Evolutionary conservation across 2,888 invertebrate species (phyloP).

Genomic region (Dione juno): DNA sequence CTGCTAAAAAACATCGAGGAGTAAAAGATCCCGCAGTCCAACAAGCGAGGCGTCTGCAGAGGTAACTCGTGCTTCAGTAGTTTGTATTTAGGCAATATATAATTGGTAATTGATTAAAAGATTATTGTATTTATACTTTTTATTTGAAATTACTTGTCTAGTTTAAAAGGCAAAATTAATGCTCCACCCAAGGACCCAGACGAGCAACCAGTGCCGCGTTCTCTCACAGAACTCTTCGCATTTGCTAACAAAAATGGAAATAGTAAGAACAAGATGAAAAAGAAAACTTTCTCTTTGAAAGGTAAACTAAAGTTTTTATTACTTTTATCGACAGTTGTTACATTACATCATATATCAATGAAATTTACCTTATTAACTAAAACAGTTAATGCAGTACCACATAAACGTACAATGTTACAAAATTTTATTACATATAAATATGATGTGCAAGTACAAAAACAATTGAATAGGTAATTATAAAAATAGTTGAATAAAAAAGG

Average conservation of each 20-base stretch:
- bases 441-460: no score
- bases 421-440: no score
- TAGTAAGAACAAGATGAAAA: slow-evolving; percentile 52
- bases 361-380: no score
- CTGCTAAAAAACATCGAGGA: slow-evolving; percentile 90
- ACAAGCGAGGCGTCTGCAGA: slow-evolving; percentile 83
- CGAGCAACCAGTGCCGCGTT: slow-evolving; percentile 89
- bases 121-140: background rate
- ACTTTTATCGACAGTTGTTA: no score
- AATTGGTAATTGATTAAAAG: background rate
- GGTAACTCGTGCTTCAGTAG: slow-evolving; percentile 66
- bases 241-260: slow-evolving; percentile 55
- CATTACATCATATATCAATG: no score
- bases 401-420: no score
- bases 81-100: background rate
- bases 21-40: slow-evolving; percentile 90
- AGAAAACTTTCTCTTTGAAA: slow-evolving; percentile 42
- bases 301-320: slow-evolving; percentile 28
- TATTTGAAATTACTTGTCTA: slow-evolving; percentile 60
- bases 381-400: no score
- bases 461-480: no score
- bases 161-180: slow-evolving; percentile 89
- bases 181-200: slow-evolving; percentile 88
- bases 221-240: slow-evolving; percentile 85
- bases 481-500: no score